Percentiles rank a stretch among this genome's conserved stretches.
phyloP scores from a whole-genome alignment of 2,888 invertebrate species.

The Acholoe squamosa region DNA sequence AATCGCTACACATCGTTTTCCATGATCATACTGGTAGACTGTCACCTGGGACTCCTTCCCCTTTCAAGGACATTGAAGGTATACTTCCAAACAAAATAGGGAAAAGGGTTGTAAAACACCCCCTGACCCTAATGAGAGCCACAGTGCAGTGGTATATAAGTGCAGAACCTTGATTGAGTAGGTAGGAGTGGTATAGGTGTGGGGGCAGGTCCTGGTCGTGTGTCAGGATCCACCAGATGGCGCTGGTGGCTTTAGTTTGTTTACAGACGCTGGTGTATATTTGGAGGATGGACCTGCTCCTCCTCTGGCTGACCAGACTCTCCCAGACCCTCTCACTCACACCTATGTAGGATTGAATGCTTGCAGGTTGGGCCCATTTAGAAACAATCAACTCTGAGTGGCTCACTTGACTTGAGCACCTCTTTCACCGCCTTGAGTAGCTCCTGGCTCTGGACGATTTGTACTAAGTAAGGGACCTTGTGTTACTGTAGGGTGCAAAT shows the following conservation, averaged over 20 bases:
- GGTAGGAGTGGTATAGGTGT: not conserved
- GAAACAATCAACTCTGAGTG: not conserved
- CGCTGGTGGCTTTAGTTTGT: constrained; percentile 44
- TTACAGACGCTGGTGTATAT: constrained; percentile 41
- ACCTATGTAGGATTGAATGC: constrained; percentile 17
- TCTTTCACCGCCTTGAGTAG: not conserved
- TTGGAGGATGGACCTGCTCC: constrained; percentile 7
- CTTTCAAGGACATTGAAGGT: too few species aligned
- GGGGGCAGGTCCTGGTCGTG: constrained; percentile 15
- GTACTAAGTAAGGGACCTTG: too few species aligned
- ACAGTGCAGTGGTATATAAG: not conserved
- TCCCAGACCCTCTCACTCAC: not conserved
- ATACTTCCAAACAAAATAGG: too few species aligned
- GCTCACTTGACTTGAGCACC: constrained; percentile 24
- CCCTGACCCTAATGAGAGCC: constrained; percentile 53
- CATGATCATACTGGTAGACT: too few species aligned
- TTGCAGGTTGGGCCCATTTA: constrained; percentile 40
- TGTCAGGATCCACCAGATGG: constrained; percentile 42
- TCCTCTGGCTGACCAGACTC: not conserved
- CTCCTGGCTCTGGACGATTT: too few species aligned
- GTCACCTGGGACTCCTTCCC: too few species aligned
- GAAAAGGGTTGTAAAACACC: not conserved
- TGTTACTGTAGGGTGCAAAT: too few species aligned
- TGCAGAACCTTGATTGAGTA: not conserved
- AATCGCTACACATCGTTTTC: too few species aligned